Percentiles rank a stretch among this genome's conserved stretches.
These are phyloP conservation scores for Liparis tanakae DNA, from an alignment of 2,797 vertebrate species.

Conservation along the genomic window DNA sequence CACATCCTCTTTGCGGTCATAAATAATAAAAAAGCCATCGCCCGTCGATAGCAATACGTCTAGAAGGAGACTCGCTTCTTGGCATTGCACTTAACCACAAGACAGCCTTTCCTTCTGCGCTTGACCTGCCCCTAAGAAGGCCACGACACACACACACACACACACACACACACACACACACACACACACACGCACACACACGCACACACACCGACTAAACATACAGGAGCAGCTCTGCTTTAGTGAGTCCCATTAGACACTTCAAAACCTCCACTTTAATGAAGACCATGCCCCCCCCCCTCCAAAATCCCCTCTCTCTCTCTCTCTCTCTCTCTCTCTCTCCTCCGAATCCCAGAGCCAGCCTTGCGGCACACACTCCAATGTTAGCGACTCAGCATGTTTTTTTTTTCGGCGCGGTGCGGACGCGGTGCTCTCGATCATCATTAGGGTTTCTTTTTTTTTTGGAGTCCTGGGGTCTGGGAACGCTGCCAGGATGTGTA, in stretches of 20 bases:
- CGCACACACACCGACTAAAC: conserved; percentile 38
- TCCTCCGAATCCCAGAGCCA: conserved; percentile 65
- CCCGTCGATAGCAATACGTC: conserved; percentile 79
- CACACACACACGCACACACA: neutral
- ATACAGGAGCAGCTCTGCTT: conserved; percentile 58
- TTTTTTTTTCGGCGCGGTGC: conserved; percentile 84
- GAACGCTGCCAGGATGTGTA: conserved; percentile 88
- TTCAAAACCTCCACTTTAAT: conserved; percentile 68
- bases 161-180: conserved; percentile 15
- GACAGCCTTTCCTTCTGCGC: conserved; percentile 64
- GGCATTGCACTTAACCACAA: conserved; percentile 82
- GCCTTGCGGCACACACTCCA: conserved; percentile 76
- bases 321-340: conserved; percentile 43
- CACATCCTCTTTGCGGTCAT: conserved; percentile 81
- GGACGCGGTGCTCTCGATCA: conserved; percentile 89
- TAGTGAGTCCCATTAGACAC: conserved; percentile 73
- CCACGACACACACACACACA: neutral
- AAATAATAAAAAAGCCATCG: conserved; percentile 84
- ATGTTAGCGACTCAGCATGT: conserved; percentile 87
- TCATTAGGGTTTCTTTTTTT: conserved; percentile 82
- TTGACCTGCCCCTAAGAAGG: conserved; percentile 70
- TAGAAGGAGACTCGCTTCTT: conserved; percentile 73
- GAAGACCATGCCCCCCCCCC: conserved; percentile 42
- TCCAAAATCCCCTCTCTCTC: conserved; percentile 40
- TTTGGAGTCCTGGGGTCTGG: conserved; percentile 85